Evolutionary conservation across 2,888 invertebrate species (phyloP), one percentile per base, ranked within the genome.

Genomic region (Argynnis bischoffii): DNA sequence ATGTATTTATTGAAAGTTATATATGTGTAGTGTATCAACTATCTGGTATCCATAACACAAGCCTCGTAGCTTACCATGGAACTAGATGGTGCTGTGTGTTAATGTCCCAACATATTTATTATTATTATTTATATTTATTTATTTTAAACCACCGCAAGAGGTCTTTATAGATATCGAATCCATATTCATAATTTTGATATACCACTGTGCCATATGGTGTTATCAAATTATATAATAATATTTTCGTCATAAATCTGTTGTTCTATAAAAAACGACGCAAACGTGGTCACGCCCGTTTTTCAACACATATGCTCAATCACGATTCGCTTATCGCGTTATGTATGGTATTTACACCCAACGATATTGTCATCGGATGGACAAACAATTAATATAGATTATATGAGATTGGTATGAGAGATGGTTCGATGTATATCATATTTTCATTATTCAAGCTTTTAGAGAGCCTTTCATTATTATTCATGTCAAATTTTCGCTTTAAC

Each of bases 251-350:
- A 65, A 57, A 65, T 65, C 54, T 65, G 59, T 41, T 57, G 50
- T 60, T 46, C 50, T 64, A 48, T 68, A 55, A 48, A 64, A 64
- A 66, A 48, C 31, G 31, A 18, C 18, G 13, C 21, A 70, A 74
- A 71, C 72, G 71, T 67, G 72, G 73, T 73, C 70, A 67, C 68
- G 69, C 74, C 72, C 75, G 63, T 72, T 73, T 74, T 75, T 74
- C 74, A 71, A 69, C 70, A 72, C 75, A 74, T 41, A 41, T 71
- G 74, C 72, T 74, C 72, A 70, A 70, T 75, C 73, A 74, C 73
- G 73, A 72, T 73, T 74, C 74, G 71, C 75, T 77, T 75, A 74
- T 73, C 72, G 74, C 71, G 67, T 72, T 67, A 73, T 69, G 59
- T 65, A 55, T 26, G 55, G 15, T 56, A 16, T 78, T 82, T 80